Percentiles rank a stretch among this genome's conserved stretches.
These are phyloP conservation scores for Psilopsiagon aymara DNA, from an alignment of 2,113 vertebrate species.

Conservation along the genomic window DNA sequence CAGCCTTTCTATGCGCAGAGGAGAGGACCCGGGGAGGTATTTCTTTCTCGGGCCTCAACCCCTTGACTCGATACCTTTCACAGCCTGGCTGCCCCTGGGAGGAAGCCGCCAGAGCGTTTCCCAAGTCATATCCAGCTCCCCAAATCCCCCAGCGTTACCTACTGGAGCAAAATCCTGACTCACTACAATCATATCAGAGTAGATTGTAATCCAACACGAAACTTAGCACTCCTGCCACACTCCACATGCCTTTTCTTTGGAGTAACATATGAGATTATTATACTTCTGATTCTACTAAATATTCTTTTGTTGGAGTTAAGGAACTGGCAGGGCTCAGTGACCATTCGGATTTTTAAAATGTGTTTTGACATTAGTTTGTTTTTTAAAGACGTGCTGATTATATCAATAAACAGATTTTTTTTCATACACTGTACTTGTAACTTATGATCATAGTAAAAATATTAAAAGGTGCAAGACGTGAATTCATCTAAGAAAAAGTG, in stretches of 20 bases:
- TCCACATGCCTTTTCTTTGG: conserved; percentile 55
- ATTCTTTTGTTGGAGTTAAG: conserved; percentile 39
- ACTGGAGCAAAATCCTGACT: conserved; percentile 13
- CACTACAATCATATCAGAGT: conserved; percentile 42
- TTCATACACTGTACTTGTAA: conserved; percentile 65
- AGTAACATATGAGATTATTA: conserved; percentile 53
- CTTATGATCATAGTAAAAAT: conserved; percentile 40
- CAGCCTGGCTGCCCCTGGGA: not conserved
- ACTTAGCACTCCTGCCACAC: conserved; percentile 11
- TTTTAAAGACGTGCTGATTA: conserved; percentile 61
- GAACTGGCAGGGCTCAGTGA: conserved; percentile 49
- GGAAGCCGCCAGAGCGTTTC: not conserved
- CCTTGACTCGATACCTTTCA: not conserved
- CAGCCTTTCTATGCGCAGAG: not conserved
- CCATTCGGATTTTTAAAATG: conserved; percentile 52
- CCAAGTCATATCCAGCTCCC: not conserved
- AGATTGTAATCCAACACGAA: conserved; percentile 40
- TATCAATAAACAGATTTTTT: conserved; percentile 73
- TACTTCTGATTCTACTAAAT: conserved; percentile 52
- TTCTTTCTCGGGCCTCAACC: not conserved
- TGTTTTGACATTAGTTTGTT: conserved; percentile 62
- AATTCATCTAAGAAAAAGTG: conserved; percentile 19
- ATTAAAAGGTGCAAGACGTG: conserved; percentile 57
- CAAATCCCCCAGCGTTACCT: not conserved
- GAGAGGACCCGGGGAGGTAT: not conserved